Evolutionary conservation across 2,888 invertebrate genomes (phyloP), one percentile per base, ranked within the genome.

Genomic region (Pantelozetes paolii): DNA sequence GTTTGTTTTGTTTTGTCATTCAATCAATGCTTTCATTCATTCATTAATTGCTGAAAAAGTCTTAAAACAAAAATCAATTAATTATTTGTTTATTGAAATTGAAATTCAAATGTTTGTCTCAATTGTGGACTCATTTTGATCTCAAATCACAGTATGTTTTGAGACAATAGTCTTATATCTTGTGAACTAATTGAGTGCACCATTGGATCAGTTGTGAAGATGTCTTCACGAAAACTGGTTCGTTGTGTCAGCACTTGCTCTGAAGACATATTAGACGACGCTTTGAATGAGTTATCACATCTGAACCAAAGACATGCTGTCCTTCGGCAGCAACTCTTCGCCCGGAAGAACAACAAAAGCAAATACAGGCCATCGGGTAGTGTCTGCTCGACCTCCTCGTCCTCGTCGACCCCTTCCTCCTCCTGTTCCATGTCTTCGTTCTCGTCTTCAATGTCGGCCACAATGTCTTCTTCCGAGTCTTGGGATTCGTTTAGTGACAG

Each of bases 391-490:
- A 57, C 32, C 8, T 71, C 70, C 6, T 74, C 74, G 23, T 74
- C 67, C 3, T 69, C 69, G 1, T 54, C 54, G 6, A 11, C 26
- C 23, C 36, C 73, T 18, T 73, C 72, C 3, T 67, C 62, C 15
- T 71, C 71, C n/a, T 54, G 20, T 5, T 26, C 54, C 1, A 23
- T 26, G 5, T 74, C 74, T 13, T 74, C 74, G 8, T 73, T 73
- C 36, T 73, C 73, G 18, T 74, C 74, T 13, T 74, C 74, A 54
- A 54, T 74, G 28, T 71, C 71, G 28, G 74, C 74, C 32, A 74
- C 74, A 36, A 42, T 74, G 57, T 74, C 74, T 11, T 74, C 74
- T 2, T 74, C 71, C 1, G 74, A 74, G 59, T 74, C 74, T 3
- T 74, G 74, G 57, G 74, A 74, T 40, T 67, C 67, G 26, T 67